A percentile compares a stretch with the other conserved stretches of the same genome.
Conservation (phyloP, 2,797 vertebrate genomes). For the Sebastes paucispinis region DNA sequence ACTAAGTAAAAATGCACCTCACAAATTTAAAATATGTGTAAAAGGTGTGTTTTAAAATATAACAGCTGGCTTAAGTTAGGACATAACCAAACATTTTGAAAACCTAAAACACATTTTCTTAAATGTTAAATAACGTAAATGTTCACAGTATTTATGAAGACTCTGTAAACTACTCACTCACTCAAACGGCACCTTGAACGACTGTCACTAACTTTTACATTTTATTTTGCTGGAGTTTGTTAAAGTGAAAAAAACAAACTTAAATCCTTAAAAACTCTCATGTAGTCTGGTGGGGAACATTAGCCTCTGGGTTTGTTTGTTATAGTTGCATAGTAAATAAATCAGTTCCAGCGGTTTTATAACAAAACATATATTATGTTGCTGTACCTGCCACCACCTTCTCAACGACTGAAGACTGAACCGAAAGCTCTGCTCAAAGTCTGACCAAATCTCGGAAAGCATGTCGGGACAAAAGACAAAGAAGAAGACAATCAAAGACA, state of each 20-base stretch:
- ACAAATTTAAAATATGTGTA: not conserved
- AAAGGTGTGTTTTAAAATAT: not conserved
- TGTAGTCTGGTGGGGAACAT: not conserved
- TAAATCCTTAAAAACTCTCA: not conserved
- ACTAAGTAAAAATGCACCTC: not conserved
- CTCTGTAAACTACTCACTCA: not conserved
- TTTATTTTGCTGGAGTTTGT: not conserved
- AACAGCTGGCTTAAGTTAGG: no score
- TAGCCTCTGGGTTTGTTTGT: no score
- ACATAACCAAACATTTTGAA: not conserved
- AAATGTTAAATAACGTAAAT: not conserved
- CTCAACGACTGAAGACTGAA: conserved; percentile 35
- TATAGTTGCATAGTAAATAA: not conserved
- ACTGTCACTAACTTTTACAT: not conserved
- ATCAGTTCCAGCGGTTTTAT: not conserved
- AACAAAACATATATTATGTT: not conserved
- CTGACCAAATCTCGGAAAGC: conserved; percentile 56
- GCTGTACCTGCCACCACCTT: conserved; percentile 66
- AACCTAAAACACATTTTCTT: not conserved
- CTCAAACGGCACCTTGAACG: not conserved
- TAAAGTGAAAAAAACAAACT: not conserved
- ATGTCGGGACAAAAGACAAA: conserved; percentile 29
- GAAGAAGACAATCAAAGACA: not conserved
- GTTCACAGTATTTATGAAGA: not conserved
- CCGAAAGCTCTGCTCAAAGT: conserved; percentile 20